Percentiles rank a stretch among this genome's conserved stretches.
phyloP scores from a whole-genome alignment of 2,797 vertebrate species.

The Dendrocincla tyrannina region DNA sequence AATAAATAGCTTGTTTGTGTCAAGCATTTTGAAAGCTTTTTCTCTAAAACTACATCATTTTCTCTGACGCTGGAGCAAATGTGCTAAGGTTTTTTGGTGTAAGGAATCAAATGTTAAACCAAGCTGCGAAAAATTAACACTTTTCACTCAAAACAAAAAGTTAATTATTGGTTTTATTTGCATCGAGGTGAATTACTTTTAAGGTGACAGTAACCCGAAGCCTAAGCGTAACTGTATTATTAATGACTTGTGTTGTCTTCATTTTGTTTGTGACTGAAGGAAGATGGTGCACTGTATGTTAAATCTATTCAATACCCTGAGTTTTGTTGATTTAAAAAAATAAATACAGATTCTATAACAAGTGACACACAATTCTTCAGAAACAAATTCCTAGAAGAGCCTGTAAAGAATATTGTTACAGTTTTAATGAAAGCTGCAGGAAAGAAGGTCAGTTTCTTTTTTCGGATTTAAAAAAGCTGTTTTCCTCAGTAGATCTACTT shows the following conservation, averaged over 20 bases:
- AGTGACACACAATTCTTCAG: slow-evolving; percentile 51
- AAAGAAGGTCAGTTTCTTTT: slow-evolving; percentile 46
- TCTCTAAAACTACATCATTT: slow-evolving; percentile 65
- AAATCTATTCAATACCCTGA: slow-evolving; percentile 45
- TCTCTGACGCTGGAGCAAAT: slow-evolving; percentile 60
- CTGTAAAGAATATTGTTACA: slow-evolving; percentile 35
- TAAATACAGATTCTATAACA: slow-evolving; percentile 11
- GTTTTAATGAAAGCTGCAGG: slow-evolving; percentile 61
- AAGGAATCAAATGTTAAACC: slow-evolving; percentile 54
- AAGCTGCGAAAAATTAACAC: slow-evolving; percentile 46
- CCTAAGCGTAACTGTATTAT: slow-evolving; percentile 61
- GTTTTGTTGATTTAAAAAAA: neutral
- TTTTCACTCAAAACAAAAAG: slow-evolving; percentile 43
- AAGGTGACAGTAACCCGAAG: slow-evolving; percentile 24
- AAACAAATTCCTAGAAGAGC: slow-evolving; percentile 53
- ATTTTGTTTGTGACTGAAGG: slow-evolving; percentile 63
- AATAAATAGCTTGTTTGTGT: slow-evolving; percentile 79
- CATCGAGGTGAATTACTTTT: slow-evolving; percentile 52
- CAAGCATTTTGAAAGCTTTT: slow-evolving; percentile 77
- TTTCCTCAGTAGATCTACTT: slow-evolving; percentile 55
- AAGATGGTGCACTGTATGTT: slow-evolving; percentile 41
- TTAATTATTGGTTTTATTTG: slow-evolving; percentile 54
- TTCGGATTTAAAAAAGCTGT: slow-evolving; percentile 36
- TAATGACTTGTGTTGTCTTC: slow-evolving; percentile 52
- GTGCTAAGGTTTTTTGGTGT: slow-evolving; percentile 46